Base-by-base conservation (phyloP, 2,797 vertebrate genomes). In the Scolopax bukidnonensis region DNA sequence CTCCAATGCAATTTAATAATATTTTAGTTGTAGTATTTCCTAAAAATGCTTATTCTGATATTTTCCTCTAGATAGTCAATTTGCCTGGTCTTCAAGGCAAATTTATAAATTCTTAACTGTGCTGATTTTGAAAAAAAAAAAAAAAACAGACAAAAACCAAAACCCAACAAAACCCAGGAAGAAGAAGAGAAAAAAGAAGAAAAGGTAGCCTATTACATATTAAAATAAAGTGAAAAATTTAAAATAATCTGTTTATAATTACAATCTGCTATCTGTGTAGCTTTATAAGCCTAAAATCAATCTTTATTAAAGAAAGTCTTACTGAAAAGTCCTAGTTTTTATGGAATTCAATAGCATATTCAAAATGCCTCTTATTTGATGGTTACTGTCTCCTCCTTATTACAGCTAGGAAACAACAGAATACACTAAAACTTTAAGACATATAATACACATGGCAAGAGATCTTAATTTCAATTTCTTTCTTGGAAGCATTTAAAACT, bases 251-350 rank as follows among this genome's bases (percentile, higher is more conserved):
- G 3, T 47, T 48, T 33, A 74, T 19, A 16, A 43, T 68, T 91
- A 54, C 20, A 45, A 59, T 67, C 63, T 59, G 1, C 1, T 30
- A 27, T 43, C 11, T 36, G 3, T 1, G 0, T 33, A 59, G 82
- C 33, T 71, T 16, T 16, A 5, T 20, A 56, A 63, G 2, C 4
- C 4, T 74, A 74, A 50, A 84, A 41, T 75, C 10, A 59, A 67
- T 0, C 5, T 54, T 23, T 47, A 6, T 18, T 47, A 47, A 67
- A 73, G 16, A 65, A 45, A 68, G 2, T 2, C 12, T 85, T 78
- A 27, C 2, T 48, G 36, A 82, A 88, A 65, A 65, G 7, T 40
- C 41, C 12, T 89, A 41, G 14, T 16, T 79, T 51, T 92, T 75
- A 28, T 73, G 20, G 40, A 43, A 51, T 38, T 24, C 59, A 57